A percentile compares a stretch with the other conserved stretches of the same genome.
Evolutionary conservation across 2,113 vertebrate genomes (phyloP).

Genomic region (Illadopsis cleaveri): DNA sequence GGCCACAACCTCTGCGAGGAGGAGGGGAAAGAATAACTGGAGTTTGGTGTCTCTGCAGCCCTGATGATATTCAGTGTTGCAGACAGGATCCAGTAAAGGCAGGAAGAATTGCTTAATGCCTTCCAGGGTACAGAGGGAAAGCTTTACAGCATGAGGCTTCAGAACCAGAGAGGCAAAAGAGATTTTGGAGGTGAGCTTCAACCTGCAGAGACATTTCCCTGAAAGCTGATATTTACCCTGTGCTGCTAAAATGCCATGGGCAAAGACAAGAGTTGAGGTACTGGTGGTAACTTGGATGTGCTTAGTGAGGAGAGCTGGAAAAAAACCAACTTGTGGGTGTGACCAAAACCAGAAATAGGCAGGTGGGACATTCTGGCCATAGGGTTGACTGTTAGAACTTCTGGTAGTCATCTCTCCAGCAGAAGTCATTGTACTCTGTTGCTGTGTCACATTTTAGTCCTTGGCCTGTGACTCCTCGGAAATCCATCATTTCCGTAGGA

Average conservation of each 20-base stretch:
- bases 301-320: neutral
- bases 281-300: neutral
- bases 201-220: neutral
- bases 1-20: neutral
- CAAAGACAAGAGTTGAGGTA: no score
- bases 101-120: neutral
- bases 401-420: neutral
- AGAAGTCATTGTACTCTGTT: rapidly evolving
- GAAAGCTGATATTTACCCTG: neutral
- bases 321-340: neutral
- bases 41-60: neutral
- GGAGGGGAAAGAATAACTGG: neutral
- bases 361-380: rapidly evolving
- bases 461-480: neutral
- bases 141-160: neutral
- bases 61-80: neutral
- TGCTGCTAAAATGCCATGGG: neutral
- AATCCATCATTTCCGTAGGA: neutral
- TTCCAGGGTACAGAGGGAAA: neutral
- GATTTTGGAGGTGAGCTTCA: neutral
- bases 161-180: neutral
- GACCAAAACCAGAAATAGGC: neutral
- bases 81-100: neutral
- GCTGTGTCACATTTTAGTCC: neutral
- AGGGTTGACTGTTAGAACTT: neutral